Evolutionary conservation across 2,888 invertebrate genomes (phyloP).

Genomic region (Rotaria macrura): DNA sequence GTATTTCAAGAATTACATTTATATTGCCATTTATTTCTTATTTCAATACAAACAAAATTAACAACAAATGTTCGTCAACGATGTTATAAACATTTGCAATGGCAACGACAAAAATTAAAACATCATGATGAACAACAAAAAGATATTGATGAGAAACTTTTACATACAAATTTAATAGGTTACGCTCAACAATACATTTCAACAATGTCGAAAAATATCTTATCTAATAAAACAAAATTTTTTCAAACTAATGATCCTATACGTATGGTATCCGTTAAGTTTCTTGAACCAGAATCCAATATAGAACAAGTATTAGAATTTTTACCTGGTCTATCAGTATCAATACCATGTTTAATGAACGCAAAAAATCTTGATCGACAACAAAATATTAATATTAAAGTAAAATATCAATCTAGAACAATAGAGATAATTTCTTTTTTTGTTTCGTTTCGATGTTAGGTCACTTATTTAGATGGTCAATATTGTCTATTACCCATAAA

Average conservation of each 20-base stretch:
- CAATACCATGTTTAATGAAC: neutral
- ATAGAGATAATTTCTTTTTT: neutral
- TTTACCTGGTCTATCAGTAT: slow-evolving; percentile 4
- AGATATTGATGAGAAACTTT: neutral
- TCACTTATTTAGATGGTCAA: neutral
- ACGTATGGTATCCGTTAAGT: neutral
- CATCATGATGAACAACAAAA: neutral
- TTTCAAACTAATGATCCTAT: neutral
- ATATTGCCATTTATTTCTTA: neutral
- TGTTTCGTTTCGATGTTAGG: neutral
- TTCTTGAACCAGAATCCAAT: neutral
- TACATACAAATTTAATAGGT: neutral
- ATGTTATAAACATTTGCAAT: neutral
- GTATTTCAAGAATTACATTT: slow-evolving; percentile 3
- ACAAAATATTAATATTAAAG: slow-evolving; percentile 13
- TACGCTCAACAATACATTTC: neutral
- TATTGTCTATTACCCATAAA: neutral
- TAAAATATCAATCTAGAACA: neutral
- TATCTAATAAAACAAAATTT: neutral
- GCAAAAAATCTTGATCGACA: neutral
- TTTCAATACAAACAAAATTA: neutral
- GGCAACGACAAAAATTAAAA: neutral
- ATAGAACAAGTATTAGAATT: neutral
- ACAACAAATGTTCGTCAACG: neutral
- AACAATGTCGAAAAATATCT: neutral